These are phyloP conservation scores for Hydropotes inermis DNA, from an alignment of 2,113 vertebrate genomes.

Conservation along the genomic window DNA sequence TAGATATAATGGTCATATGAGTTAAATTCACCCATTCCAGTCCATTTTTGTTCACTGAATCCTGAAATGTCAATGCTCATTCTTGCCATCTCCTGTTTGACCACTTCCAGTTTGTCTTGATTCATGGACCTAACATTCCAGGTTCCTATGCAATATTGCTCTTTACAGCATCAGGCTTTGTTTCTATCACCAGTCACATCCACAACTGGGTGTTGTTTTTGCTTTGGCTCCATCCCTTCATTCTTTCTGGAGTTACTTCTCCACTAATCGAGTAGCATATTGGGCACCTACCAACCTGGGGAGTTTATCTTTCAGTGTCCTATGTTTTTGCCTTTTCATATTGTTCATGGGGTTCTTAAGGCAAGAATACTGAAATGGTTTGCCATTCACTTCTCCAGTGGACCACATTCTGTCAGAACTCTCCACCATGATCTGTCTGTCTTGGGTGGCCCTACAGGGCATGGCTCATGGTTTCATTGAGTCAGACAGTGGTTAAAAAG, in stretches of 20 bases:
- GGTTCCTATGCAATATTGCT: background rate
- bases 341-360: background rate
- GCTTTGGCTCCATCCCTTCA: background rate
- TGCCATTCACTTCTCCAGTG: background rate
- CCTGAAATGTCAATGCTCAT: too few relatives aligned
- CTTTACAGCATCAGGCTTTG: background rate
- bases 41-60: too few relatives aligned
- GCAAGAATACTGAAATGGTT: background rate
- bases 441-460: background rate
- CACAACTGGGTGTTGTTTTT: background rate
- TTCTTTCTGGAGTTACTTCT: background rate
- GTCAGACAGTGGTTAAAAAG: slow-evolving; percentile 43
- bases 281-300: background rate
- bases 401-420: background rate
- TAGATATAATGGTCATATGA: too few relatives aligned
- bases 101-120: background rate
- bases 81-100: background rate
- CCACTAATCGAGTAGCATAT: background rate
- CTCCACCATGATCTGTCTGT: rapidly evolving
- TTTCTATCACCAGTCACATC: background rate
- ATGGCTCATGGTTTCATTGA: background rate
- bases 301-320: background rate
- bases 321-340: background rate
- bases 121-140: background rate
- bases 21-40: too few relatives aligned